phyloP scores from a whole-genome alignment of 1,140 invertebrate genomes.

The Polyergus mexicanus region DNA sequence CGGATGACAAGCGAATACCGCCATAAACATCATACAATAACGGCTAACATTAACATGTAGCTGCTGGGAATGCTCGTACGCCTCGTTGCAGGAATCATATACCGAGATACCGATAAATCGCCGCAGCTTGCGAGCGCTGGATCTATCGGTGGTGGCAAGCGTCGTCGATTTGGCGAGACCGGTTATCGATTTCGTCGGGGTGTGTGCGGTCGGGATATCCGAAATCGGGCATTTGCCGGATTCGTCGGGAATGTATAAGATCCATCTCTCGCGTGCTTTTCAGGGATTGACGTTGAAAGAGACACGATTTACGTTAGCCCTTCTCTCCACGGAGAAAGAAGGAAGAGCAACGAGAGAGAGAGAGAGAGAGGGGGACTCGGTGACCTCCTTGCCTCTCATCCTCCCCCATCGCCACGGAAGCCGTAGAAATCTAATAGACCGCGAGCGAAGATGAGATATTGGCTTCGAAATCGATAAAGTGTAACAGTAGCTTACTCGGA shows the following conservation, averaged over 20 bases:
- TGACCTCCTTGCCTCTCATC: too few relatives aligned
- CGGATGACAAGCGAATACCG: background rate
- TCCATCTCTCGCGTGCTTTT: constrained; percentile 74
- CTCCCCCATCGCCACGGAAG: constrained; percentile 64
- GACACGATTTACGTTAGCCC: constrained; percentile 72
- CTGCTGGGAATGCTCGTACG: background rate
- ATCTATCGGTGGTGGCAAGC: constrained; percentile 3
- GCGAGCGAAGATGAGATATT: constrained; percentile 81
- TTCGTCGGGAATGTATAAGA: constrained; percentile 71
- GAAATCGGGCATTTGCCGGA: constrained; percentile 39
- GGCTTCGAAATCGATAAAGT: constrained; percentile 75
- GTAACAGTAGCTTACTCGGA: constrained; percentile 63
- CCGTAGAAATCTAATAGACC: constrained; percentile 83
- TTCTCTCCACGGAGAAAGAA: constrained; percentile 57
- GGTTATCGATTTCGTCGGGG: constrained; percentile 69
- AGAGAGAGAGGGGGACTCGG: background rate
- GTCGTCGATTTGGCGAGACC: constrained; percentile 36
- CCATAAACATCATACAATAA: constrained; percentile 28
- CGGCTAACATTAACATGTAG: constrained; percentile 46
- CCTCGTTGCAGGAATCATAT: constrained; percentile 29
- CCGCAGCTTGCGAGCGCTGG: constrained; percentile 30
- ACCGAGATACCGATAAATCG: constrained; percentile 50
- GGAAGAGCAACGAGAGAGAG: constrained; percentile 28
- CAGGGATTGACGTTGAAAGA: constrained; percentile 77
- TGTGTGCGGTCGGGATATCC: constrained; percentile 34